These are phyloP conservation scores for Urocynchramus pylzowi DNA, from an alignment of 2,113 vertebrate genomes.

Conservation along the genomic window DNA sequence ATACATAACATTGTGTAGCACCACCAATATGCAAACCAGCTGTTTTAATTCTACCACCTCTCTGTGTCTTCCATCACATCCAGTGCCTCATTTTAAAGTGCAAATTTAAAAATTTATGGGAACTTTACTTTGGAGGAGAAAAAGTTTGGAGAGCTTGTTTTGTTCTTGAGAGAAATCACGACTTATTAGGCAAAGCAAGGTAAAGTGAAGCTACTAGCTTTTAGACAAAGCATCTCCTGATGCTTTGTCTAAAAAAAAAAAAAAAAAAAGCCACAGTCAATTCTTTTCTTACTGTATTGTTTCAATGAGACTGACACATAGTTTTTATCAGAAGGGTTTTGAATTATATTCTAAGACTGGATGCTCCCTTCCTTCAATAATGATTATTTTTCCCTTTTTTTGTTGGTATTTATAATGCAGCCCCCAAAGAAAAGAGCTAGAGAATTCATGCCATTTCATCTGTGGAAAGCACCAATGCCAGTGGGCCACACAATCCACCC, in stretches of 20 bases:
- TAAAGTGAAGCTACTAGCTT: not conserved
- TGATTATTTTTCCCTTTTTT: not conserved
- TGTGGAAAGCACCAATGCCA: not conserved
- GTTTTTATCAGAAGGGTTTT: not conserved
- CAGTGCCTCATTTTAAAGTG: constrained; percentile 75
- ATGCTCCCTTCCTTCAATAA: not conserved
- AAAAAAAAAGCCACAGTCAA: not conserved
- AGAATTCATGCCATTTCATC: not conserved
- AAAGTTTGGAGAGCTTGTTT: not conserved
- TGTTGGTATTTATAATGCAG: not conserved
- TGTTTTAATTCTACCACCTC: not conserved
- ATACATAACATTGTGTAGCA: not conserved
- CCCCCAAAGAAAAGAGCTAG: not conserved
- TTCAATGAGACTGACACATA: not conserved
- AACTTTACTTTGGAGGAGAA: not conserved
- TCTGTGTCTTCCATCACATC: constrained; percentile 24
- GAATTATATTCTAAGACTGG: not conserved
- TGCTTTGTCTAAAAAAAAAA: too few relatives aligned
- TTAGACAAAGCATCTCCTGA: not conserved
- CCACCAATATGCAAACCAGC: not conserved
- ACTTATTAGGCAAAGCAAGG: not conserved
- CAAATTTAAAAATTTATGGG: constrained; percentile 54
- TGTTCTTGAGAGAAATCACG: not conserved
- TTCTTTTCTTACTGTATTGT: not conserved
- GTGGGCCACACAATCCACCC: not conserved